Evolutionary conservation across 2,113 vertebrate species (phyloP).

Genomic region (Ceyx melanurus): DNA sequence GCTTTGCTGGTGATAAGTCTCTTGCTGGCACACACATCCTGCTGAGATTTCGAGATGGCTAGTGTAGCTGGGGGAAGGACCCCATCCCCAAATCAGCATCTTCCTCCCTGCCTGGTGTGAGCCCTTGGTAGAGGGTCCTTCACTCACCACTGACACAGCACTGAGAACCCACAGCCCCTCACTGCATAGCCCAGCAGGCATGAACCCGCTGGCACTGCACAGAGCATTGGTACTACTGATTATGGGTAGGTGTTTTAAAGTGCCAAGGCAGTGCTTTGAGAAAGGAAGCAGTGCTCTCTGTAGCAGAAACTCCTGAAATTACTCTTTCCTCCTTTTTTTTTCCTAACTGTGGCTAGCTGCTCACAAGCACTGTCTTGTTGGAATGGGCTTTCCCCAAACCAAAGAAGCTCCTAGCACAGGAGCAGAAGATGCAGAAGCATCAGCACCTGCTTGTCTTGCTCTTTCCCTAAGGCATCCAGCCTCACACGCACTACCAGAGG

Average conservation of each 20-base stretch:
- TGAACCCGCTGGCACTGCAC: fast-evolving
- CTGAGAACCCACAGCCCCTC: background rate
- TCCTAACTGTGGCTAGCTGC: background rate
- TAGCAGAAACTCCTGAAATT: too few relatives aligned
- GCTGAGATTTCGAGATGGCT: background rate
- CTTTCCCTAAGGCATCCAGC: background rate
- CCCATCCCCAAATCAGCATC: background rate
- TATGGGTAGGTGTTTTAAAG: background rate
- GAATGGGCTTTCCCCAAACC: background rate
- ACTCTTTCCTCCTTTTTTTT: background rate
- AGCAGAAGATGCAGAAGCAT: fast-evolving
- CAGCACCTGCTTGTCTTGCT: background rate
- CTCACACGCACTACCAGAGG: background rate
- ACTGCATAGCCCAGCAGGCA: background rate
- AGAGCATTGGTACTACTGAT: background rate
- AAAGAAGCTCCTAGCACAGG: background rate
- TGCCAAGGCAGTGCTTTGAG: background rate
- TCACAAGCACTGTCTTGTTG: background rate
- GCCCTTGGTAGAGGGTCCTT: background rate
- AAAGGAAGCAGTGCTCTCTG: fast-evolving
- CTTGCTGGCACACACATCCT: fast-evolving
- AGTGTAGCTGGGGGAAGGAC: background rate
- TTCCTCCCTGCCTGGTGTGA: background rate
- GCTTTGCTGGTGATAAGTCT: background rate
- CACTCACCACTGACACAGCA: fast-evolving